These are phyloP conservation scores for Chaetodon trifascialis DNA, from an alignment of 2,113 vertebrate genomes.

Conservation along the genomic window DNA sequence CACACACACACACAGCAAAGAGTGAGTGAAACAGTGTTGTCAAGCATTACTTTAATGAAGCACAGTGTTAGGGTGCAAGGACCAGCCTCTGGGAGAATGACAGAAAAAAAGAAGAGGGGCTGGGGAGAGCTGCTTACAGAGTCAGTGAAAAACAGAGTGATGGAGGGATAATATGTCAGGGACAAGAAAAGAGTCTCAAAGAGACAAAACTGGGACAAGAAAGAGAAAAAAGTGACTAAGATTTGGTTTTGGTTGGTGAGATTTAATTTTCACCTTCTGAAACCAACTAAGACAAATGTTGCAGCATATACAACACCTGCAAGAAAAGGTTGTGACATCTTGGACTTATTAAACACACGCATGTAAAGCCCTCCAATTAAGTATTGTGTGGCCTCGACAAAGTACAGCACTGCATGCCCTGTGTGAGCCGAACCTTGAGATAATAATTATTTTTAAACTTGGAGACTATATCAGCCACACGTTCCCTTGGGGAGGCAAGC, in stretches of 20 bases:
- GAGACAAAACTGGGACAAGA: not conserved
- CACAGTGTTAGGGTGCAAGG: slow-evolving; percentile 9
- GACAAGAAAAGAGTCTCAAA: not conserved
- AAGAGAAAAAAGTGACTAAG: not conserved
- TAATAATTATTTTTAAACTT: slow-evolving; percentile 54
- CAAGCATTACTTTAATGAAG: slow-evolving; percentile 27
- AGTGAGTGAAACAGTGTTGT: slow-evolving; percentile 29
- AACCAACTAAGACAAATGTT: not conserved
- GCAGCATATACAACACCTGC: not conserved
- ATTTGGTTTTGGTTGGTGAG: not conserved
- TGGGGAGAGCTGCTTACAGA: not conserved
- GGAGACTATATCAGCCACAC: slow-evolving; percentile 43
- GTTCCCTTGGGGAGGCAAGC: slow-evolving; percentile 41
- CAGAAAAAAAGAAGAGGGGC: not conserved
- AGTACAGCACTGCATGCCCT: not conserved
- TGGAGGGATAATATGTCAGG: not conserved
- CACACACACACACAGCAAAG: not conserved
- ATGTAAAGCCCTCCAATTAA: not conserved
- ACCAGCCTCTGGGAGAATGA: slow-evolving; percentile 18
- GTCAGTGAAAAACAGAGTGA: slow-evolving; percentile 8
- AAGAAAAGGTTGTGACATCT: not conserved
- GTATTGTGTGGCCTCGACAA: slow-evolving; percentile 1
- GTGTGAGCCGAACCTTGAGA: slow-evolving; percentile 22
- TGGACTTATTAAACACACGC: not conserved
- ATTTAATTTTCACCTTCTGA: not conserved